A percentile compares a stretch with the other conserved stretches of the same genome.
These are phyloP conservation scores for Phenganax stokvisi DNA, from an alignment of 92 coral and sea anemone genomes.

Conservation along the genomic window DNA sequence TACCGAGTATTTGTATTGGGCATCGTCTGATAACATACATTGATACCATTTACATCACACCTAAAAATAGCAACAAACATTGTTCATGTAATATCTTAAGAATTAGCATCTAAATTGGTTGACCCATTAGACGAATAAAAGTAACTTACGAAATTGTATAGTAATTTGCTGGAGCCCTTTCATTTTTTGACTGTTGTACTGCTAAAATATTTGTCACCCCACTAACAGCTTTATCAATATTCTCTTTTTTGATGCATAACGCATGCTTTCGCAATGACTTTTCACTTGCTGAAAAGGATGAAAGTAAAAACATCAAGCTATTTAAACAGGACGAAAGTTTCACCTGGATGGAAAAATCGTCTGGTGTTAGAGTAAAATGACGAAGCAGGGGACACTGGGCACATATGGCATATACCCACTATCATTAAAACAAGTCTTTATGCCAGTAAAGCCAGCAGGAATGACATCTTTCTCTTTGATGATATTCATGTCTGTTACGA, in stretches of 20 bases:
- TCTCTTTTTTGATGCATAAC: constrained; percentile 56
- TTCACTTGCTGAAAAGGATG: constrained; percentile 51
- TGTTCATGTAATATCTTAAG: not conserved
- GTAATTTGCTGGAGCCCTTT: constrained; percentile 63
- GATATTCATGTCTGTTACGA: constrained; percentile 65
- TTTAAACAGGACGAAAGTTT: too few species aligned
- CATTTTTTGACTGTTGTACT: constrained; percentile 82
- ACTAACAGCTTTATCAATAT: constrained; percentile 57
- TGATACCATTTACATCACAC: constrained; percentile 86
- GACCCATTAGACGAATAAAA: not conserved
- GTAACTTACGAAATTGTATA: constrained; percentile 74
- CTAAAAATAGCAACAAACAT: constrained; percentile 37
- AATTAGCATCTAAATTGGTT: not conserved
- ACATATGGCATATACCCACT: constrained; percentile 37
- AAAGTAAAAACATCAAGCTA: not conserved
- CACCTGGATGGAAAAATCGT: too few species aligned
- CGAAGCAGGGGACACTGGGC: not conserved
- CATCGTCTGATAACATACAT: constrained; percentile 61
- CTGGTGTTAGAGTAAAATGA: not conserved
- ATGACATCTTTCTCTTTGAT: constrained; percentile 77
- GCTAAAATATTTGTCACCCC: constrained; percentile 72
- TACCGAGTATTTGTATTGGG: not conserved
- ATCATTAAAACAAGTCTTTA: constrained; percentile 69
- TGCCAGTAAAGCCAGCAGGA: constrained; percentile 71
- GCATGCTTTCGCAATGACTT: constrained; percentile 81